Evolutionary conservation across 2,888 invertebrate species (phyloP).

Genomic region (Polydesmus complanatus): DNA sequence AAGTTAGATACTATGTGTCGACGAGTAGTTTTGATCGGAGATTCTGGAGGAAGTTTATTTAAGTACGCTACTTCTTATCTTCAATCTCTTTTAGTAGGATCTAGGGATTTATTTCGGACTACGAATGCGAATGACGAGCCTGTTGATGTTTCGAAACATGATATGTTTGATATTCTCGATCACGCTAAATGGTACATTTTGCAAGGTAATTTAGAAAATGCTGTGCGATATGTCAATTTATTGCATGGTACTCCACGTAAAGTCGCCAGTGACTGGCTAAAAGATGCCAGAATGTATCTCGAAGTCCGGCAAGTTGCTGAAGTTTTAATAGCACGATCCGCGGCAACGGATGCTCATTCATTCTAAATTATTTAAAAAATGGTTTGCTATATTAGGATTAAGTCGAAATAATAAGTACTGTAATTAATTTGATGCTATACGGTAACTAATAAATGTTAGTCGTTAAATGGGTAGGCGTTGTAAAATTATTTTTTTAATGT

Average conservation of each 20-base stretch:
- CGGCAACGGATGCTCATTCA: constrained; percentile 60
- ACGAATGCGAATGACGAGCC: constrained; percentile 57
- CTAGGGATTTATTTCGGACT: constrained; percentile 30
- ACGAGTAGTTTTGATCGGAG: constrained; percentile 72
- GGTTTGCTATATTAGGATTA: too few relatives aligned
- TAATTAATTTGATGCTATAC: too few relatives aligned
- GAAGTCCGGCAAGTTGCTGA: constrained; percentile 84
- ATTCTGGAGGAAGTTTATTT: constrained; percentile 69
- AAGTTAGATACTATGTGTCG: constrained; percentile 58
- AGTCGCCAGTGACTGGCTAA: constrained; percentile 74
- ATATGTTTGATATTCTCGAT: constrained; percentile 77
- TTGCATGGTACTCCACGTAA: constrained; percentile 74
- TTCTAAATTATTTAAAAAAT: too few relatives aligned
- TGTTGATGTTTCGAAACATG: constrained; percentile 55
- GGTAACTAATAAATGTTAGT: too few relatives aligned
- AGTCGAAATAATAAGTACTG: too few relatives aligned
- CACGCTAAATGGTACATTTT: constrained; percentile 82
- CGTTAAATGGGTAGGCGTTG: too few relatives aligned
- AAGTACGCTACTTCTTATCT: constrained; percentile 54
- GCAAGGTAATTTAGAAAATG: constrained; percentile 69
- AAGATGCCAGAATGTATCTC: constrained; percentile 62
- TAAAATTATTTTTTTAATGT: too few relatives aligned
- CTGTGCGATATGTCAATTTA: constrained; percentile 72
- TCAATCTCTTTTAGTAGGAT: constrained; percentile 68
- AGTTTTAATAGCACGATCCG: constrained; percentile 75